Evolutionary conservation across 2,113 vertebrate genomes (phyloP), one percentile per base, ranked within the genome.

Genomic region (Chlorocebus sabaeus): DNA sequence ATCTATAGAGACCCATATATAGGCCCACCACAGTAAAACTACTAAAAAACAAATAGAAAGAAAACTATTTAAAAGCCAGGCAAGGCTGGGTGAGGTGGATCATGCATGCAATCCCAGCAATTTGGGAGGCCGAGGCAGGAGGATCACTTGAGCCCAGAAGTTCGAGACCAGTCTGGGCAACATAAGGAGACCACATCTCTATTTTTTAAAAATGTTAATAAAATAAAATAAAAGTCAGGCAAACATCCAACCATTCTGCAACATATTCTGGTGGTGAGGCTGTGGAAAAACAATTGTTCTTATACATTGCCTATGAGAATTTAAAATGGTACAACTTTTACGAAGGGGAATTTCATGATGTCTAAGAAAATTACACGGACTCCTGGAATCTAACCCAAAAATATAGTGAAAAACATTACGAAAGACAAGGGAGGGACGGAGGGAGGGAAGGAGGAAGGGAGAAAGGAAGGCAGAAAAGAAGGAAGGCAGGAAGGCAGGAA

Each of bases 151-250:
- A 61, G 23, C 59, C 59, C 9, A 61, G 59, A 23, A 61, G 59
- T 61, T 61, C 18, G 1, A 61, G 59, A 61, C 20, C 59, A 61
- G 59, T 20, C 59, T 25, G 59, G 59, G 23, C 2, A 61, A 61
- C 23, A 61, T 61, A 25, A 25, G 20, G 59, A 61, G 59, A 61
- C 8, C 59, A 23, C 59, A 22, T 61, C 23, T 61, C 59, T 61
- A 61, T 4, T 10, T 25, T 55, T 0, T 0, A 55, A 55, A 55
- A 55, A 0, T 7, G 2, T 20, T 7, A 55, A 61, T 61, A 61
- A 61, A 61, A 23, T 25, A 61, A 61, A 61, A 61, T 61, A 61
- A 23, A 59, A 59, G 10, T 22, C 43, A 67, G 18, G 13, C 72
- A 80, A 79, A 67, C 9, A 67, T 50, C 35, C 30, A 79, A 67